phyloP scores from a whole-genome alignment of 2,797 vertebrate species.

The Mus caroli region DNA sequence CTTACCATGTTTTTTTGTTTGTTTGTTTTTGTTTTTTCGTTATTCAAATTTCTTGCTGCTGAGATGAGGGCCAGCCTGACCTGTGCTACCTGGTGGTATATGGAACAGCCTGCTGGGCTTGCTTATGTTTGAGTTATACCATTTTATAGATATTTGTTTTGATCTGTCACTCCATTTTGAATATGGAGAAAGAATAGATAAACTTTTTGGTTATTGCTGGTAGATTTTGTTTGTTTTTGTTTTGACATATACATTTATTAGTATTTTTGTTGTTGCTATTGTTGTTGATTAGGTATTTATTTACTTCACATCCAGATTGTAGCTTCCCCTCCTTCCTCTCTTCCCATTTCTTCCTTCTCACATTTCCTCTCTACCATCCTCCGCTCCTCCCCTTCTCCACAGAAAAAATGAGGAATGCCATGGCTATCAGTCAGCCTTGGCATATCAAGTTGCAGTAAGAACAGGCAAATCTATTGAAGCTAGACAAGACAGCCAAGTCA shows the following conservation, averaged over 20 bases:
- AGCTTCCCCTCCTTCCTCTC: neutral
- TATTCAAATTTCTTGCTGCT: neutral
- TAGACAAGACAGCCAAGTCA: neutral
- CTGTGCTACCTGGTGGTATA: neutral
- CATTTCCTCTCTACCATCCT: neutral
- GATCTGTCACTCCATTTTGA: neutral
- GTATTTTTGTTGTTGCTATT: neutral
- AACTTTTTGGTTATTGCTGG: neutral
- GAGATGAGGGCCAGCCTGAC: neutral
- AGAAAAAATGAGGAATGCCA: neutral
- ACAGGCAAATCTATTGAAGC: neutral
- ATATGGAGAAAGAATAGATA: neutral
- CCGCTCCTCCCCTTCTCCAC: neutral
- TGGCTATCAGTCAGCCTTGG: neutral
- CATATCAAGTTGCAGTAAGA: neutral
- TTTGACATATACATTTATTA: neutral
- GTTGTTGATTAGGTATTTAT: neutral
- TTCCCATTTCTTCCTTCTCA: neutral
- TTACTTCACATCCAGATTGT: neutral
- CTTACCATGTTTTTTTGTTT: neutral
- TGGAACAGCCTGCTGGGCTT: neutral
- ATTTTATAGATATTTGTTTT: neutral
- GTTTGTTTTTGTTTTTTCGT: neutral
- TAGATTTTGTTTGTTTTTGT: neutral
- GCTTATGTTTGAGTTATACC: neutral